phyloP scores from a whole-genome alignment of 1,140 invertebrate genomes.

The Leptonema lineaticorne region DNA sequence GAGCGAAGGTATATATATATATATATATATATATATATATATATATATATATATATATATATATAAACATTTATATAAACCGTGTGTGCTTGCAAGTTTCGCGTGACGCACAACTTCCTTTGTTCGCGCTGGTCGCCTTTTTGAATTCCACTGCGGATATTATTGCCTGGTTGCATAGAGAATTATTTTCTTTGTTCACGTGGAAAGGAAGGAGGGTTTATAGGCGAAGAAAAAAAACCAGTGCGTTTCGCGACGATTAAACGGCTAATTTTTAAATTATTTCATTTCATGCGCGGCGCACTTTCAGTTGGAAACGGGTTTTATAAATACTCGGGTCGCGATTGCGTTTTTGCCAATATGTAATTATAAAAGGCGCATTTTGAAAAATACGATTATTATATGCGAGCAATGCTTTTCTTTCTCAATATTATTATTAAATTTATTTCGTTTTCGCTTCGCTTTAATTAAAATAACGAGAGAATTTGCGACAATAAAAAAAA shows the following conservation, averaged over 20 bases:
- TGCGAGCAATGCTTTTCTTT: too few species aligned
- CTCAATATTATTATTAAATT: too few species aligned
- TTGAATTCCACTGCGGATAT: neutral
- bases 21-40: too few species aligned
- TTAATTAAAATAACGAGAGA: too few species aligned
- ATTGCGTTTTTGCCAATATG: neutral
- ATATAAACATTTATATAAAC: neutral
- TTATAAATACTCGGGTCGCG: neutral
- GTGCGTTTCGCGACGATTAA: neutral
- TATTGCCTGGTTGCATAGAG: neutral
- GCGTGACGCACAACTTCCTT: neutral
- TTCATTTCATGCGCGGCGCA: constrained; percentile 1
- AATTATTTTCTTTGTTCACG: neutral
- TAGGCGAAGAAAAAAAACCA: neutral
- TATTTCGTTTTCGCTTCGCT: too few species aligned
- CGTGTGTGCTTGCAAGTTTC: neutral
- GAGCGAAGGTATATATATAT: too few species aligned
- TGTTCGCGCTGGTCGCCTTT: neutral
- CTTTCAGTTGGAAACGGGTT: neutral
- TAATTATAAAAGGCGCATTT: neutral
- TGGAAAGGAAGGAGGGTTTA: neutral
- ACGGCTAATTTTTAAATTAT: constrained; percentile 10
- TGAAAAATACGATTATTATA: too few species aligned
- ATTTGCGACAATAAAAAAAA: too few species aligned
- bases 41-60: neutral